Evolutionary conservation across 1,140 invertebrate genomes (phyloP), one percentile per base, ranked within the genome.

Genomic region (Aethina tumida): DNA sequence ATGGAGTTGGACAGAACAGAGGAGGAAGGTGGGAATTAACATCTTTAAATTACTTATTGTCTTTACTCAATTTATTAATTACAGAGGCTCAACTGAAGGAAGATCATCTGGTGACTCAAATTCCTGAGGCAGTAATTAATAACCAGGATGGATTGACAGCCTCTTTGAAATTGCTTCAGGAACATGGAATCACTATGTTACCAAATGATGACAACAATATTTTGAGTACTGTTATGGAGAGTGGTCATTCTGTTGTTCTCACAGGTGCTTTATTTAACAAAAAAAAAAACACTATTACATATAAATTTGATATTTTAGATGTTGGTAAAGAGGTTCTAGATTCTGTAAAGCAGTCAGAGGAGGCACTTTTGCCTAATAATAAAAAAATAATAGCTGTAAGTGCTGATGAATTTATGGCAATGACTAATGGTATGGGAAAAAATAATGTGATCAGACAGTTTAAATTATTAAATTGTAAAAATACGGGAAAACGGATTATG

Each of bases 131-230:
- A n/a, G n/a, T n/a, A n/a, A n/a, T n/a, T n/a, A n/a, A n/a, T n/a
- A n/a, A n/a, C n/a, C n/a, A n/a, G n/a, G n/a, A n/a, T n/a, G n/a
- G n/a, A n/a, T n/a, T n/a, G n/a, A 39, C 21, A 26, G 35, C 32
- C 15, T 34, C 38, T 28, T 31, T 44, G 25, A 71, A 77, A 53
- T 69, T 84, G 58, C 62, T 88, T 15, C 81, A 85, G 65, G 71
- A 75, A 42, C 82, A 89, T 59, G 84, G 84, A 21, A 86, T 88
- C 28, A 80, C 77, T 15, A 81, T 85, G 72, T 72, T 87, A 44
- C 77, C 81, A 21, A 70, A 73, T 40, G 76, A 84, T 60, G 77
- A 81, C 39, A 70, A 71, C 5, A 79, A 79, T 19, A 74, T 81
- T 22, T 73, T 89, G 16, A 77, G 76, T 34, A 81, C 80, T 34